Percentiles rank a stretch among this genome's conserved stretches.
Evolutionary conservation across 2,797 vertebrate genomes (phyloP).

Genomic region (Pitangus sulphuratus): DNA sequence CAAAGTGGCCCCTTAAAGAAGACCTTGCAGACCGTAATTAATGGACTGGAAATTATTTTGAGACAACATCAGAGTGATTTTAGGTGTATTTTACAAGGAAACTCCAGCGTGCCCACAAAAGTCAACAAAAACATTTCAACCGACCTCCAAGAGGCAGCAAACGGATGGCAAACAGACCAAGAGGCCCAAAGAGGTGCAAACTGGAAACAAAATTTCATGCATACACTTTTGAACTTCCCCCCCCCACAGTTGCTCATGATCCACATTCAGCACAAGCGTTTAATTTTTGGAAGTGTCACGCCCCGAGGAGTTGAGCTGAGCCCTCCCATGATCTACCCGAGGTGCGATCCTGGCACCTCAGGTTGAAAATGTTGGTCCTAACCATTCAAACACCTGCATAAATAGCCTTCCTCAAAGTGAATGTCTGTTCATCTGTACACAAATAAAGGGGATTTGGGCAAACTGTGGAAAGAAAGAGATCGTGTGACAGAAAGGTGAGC

Average conservation of each 20-base stretch:
- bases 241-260: neutral
- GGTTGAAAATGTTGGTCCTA: neutral
- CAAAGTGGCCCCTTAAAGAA: neutral
- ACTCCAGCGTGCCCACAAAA: neutral
- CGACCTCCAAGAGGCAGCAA: neutral
- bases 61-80: neutral
- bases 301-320: neutral
- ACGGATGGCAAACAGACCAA: neutral
- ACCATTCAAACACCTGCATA: neutral
- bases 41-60: constrained; percentile 15
- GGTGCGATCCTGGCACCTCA: neutral
- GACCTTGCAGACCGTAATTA: neutral
- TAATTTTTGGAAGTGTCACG: accelerated
- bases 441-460: neutral
- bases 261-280: neutral
- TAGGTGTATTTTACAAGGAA: neutral
- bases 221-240: neutral
- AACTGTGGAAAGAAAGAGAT: neutral
- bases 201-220: neutral
- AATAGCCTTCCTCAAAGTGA: neutral
- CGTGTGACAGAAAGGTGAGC: neutral
- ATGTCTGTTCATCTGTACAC: neutral
- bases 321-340: neutral
- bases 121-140: neutral
- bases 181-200: neutral